Evolutionary conservation across 2,888 invertebrate genomes (phyloP), one percentile per base, ranked within the genome.

Genomic region (Embidobia sp.): DNA sequence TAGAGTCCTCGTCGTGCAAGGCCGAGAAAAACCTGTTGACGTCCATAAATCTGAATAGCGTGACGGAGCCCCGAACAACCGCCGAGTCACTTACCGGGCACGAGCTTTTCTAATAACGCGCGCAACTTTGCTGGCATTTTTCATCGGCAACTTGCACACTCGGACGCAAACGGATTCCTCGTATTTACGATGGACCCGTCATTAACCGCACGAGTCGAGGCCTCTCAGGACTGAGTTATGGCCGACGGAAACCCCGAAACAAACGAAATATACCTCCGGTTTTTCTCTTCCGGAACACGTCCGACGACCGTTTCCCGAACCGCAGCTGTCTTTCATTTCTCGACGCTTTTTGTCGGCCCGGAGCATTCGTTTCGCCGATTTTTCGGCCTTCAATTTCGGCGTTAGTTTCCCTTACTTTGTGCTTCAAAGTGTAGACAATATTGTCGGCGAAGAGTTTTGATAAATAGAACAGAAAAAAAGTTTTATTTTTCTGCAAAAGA

Each of bases 181-280:
- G 44, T 46, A 72, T 72, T 72, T 63, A 63, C 48, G 63, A 63
- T 44, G 29, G 53, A 40, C 29, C 72, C 72, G 63, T 72, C 72
- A 63, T 72, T 73, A 64, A 42, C 72, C n/a, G n/a, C 61, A 48
- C 46, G 29, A 49, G 16, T 15, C 7, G 42, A 59, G 49, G 11
- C 57, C 48, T 57, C 57, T 67, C 31, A n/a, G 31, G 44, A 0
- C 31, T 64, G 55, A 72, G 10, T 63, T 72, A 72, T 55, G 72
- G 35, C 37, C 53, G 40, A 3, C 55, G 53, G 46, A 63, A 72
- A 61, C 53, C 72, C 44, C 61, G 46, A 53, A 63, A 72, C 63
- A 72, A 72, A 55, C 72, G 48, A 55, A 48, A 55, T 72, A 11
- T 72, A 61, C 61, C 61, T 55, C 35, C 40, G 40, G 37, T 31